A percentile compares a stretch with the other conserved stretches of the same genome.
Conservation (phyloP, 2,888 invertebrate genomes). For the Chamaedrilus cognettii region DNA sequence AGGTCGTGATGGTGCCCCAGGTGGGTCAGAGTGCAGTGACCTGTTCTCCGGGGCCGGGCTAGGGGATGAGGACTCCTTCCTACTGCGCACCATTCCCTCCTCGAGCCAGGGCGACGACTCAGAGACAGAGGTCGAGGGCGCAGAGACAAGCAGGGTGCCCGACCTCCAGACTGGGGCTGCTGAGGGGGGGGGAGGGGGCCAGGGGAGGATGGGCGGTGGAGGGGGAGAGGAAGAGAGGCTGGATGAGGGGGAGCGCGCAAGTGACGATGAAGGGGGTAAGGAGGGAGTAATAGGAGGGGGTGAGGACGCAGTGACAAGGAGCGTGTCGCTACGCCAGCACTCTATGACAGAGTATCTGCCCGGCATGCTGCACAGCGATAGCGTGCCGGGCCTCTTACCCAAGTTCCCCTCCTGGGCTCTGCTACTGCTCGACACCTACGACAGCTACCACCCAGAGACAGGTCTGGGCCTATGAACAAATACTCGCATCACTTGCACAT, state of each 20-base stretch:
- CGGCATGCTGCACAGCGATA: slow-evolving; percentile 82
- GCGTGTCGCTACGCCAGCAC: slow-evolving; percentile 40
- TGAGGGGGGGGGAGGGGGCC: not conserved
- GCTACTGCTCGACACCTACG: slow-evolving; percentile 3
- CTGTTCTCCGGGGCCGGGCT: not conserved
- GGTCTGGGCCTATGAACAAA: too few species aligned
- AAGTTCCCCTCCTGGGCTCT: slow-evolving; percentile 90
- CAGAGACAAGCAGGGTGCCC: not conserved
- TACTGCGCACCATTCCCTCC: not conserved
- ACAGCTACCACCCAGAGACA: too few species aligned
- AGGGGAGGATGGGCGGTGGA: slow-evolving; percentile 3
- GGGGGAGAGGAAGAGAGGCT: not conserved
- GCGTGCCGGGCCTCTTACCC: slow-evolving; percentile 76
- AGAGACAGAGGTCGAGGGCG: not conserved
- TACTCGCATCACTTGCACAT: too few species aligned
- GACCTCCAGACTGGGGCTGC: not conserved
- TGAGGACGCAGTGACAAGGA: not conserved
- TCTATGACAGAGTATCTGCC: slow-evolving; percentile 85
- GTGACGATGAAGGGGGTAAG: not conserved
- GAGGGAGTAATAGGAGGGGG: not conserved
- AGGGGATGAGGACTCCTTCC: too few species aligned
- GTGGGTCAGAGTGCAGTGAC: not conserved
- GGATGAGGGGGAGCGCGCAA: not conserved
- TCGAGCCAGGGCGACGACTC: not conserved
- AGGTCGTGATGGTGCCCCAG: not conserved